Evolutionary conservation across 1,140 invertebrate genomes (phyloP), one percentile per base, ranked within the genome.

Genomic region (Heliothis subflexa): DNA sequence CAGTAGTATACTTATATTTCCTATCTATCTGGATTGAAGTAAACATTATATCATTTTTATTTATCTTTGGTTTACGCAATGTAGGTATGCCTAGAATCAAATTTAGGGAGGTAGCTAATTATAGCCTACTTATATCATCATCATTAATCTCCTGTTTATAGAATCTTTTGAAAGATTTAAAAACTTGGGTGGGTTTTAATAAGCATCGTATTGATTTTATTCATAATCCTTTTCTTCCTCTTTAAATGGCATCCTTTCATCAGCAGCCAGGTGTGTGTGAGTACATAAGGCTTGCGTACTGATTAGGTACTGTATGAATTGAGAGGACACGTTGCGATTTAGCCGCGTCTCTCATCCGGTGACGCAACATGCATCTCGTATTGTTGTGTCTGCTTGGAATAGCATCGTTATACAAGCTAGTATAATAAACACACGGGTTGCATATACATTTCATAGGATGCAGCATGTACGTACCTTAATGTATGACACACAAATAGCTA

Each of bases 311-410:
- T 12, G 21, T 25, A 25, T 45, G 14, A 70, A 76, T 81, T 76
- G 76, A 47, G 52, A 80, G 57, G 3, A 40, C 33, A 81, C 68
- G 80, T 59, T 73, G 78, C 64, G 68, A 79, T 25, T 59, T 16
- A 66, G 66, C 71, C 28, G 64, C 64, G 61, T 54, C 64, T 3
- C 57, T 80, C 76, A 78, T 81, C 83, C 80, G 80, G 83, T 84
- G 83, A 84, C 49, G 83, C 78, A 78, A 81, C 47, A 49, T 28
- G 16, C 71, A 78, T 74, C 75, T 73, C 40, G 52, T 61, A 54
- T 64, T 68, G 64, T 68, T 68, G 47, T 68, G 64, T 50, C 18
- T 52, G 7, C 47, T 25, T 52, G 4, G 40, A 61, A 50, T 49
- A 21, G 47, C 64, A 49, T 66, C 18, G 64, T 25, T 47, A n/a